Percentiles rank a stretch among this genome's conserved stretches.
phyloP scores from a whole-genome alignment of 2,797 vertebrate genomes.

The Babyrousa celebensis region DNA sequence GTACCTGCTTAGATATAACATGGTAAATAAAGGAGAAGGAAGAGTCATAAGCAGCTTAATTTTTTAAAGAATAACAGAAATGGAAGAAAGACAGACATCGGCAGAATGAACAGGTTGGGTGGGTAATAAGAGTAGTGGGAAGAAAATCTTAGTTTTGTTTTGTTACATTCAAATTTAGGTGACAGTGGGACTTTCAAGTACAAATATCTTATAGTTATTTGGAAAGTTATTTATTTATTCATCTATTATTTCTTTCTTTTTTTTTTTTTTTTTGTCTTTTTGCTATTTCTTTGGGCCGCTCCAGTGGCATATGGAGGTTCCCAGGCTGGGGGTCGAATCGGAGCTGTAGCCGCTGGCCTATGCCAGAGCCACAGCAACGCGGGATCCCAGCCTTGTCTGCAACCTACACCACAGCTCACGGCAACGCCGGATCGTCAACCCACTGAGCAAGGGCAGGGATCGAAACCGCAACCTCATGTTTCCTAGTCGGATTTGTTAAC shows the following conservation, averaged over 20 bases:
- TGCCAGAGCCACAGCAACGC: too few species aligned
- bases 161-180: not conserved
- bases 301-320: too few species aligned
- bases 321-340: too few species aligned
- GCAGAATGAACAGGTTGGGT: not conserved
- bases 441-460: too few species aligned
- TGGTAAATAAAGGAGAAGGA: not conserved
- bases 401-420: too few species aligned
- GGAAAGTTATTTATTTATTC: slow-evolving; percentile 2
- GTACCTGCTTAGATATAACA: not conserved
- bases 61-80: not conserved
- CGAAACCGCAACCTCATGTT: too few species aligned
- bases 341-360: too few species aligned
- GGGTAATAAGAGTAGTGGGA: not conserved
- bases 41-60: not conserved
- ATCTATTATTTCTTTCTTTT: not conserved
- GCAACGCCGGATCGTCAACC: too few species aligned
- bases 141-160: slow-evolving; percentile 40
- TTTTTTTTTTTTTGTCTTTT: too few species aligned
- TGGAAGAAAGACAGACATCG: not conserved
- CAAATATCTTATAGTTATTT: not conserved
- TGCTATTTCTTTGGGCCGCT: too few species aligned
- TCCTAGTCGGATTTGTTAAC: too few species aligned
- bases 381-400: too few species aligned
- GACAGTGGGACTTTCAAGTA: not conserved